Evolutionary conservation across 1,140 invertebrate genomes (phyloP).

Genomic region (Aricia agestis): DNA sequence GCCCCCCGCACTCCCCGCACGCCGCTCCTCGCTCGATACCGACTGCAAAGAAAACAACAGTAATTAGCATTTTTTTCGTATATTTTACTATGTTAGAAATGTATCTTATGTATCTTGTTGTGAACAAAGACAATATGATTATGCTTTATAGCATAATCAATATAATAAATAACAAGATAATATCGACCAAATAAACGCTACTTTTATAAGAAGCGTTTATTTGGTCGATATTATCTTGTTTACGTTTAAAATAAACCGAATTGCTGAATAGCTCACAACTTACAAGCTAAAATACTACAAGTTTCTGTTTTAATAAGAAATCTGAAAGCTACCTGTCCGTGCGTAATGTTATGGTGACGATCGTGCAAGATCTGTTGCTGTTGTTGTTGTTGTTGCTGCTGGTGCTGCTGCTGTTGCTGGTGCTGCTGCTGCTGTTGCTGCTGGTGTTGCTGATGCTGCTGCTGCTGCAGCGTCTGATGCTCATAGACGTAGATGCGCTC

Average conservation of each 20-base stretch:
- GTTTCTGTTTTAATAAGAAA: background rate
- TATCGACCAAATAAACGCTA: too few species aligned
- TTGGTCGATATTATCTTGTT: too few species aligned
- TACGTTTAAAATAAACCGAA: too few species aligned
- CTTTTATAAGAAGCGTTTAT: too few species aligned
- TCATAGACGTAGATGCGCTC: conserved; percentile 55
- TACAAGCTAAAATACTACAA: too few species aligned
- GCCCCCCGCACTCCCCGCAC: conserved; percentile 25
- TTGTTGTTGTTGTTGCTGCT: conserved; percentile 33
- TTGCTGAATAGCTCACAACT: too few species aligned
- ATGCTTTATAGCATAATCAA: too few species aligned
- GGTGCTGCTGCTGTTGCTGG: conserved; percentile 30
- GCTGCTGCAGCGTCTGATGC: conserved; percentile 65
- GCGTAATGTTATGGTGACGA: conserved; percentile 30
- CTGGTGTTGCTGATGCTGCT: conserved; percentile 45
- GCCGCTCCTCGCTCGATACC: conserved; percentile 35
- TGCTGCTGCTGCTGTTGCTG: conserved; percentile 40
- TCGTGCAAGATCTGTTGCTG: conserved; percentile 34
- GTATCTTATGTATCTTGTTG: too few species aligned
- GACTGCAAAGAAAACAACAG: conserved; percentile 22
- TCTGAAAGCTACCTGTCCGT: conserved; percentile 27
- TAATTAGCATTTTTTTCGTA: background rate
- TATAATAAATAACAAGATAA: too few species aligned
- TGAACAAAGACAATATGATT: too few species aligned
- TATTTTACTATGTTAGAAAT: too few species aligned